phyloP scores from a whole-genome alignment of 2,113 vertebrate genomes.

The Morone chrysops region DNA sequence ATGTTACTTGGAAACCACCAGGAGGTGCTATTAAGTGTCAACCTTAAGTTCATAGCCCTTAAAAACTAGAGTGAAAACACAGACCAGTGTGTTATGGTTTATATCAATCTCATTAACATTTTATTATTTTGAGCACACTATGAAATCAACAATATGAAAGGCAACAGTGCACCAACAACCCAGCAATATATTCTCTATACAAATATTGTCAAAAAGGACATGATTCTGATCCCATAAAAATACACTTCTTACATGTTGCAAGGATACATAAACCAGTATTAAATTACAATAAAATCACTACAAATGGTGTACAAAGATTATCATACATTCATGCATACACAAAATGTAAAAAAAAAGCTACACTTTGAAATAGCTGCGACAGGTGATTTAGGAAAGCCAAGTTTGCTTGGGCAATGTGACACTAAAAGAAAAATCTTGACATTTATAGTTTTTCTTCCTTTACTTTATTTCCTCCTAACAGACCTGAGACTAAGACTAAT shows the following conservation, averaged over 20 bases:
- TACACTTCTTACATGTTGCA: conserved; percentile 59
- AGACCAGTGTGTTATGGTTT: conserved; percentile 6
- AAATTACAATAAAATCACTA: conserved; percentile 66
- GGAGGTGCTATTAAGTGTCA: conserved; percentile 19
- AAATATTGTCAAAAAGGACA: conserved; percentile 40
- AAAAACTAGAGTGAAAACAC: background rate
- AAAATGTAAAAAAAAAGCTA: conserved; percentile 50
- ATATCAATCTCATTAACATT: conserved; percentile 41
- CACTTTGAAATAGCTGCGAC: conserved; percentile 59
- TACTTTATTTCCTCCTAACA: background rate
- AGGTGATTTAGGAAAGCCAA: conserved; percentile 47
- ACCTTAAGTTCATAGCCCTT: background rate
- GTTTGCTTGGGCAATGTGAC: conserved; percentile 41
- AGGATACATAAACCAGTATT: conserved; percentile 52
- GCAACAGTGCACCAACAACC: conserved; percentile 70
- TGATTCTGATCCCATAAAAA: conserved; percentile 55
- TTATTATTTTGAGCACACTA: conserved; percentile 59
- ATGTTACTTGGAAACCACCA: conserved; percentile 25
- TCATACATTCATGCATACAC: conserved; percentile 78
- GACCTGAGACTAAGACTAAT: background rate
- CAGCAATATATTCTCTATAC: conserved; percentile 53
- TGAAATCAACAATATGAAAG: conserved; percentile 58
- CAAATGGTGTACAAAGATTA: conserved; percentile 65
- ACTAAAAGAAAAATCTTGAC: background rate
- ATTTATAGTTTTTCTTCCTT: background rate